Evolutionary conservation across 2,888 invertebrate genomes (phyloP), one percentile per base, ranked within the genome.

Genomic region (Scaptomyza parva): DNA sequence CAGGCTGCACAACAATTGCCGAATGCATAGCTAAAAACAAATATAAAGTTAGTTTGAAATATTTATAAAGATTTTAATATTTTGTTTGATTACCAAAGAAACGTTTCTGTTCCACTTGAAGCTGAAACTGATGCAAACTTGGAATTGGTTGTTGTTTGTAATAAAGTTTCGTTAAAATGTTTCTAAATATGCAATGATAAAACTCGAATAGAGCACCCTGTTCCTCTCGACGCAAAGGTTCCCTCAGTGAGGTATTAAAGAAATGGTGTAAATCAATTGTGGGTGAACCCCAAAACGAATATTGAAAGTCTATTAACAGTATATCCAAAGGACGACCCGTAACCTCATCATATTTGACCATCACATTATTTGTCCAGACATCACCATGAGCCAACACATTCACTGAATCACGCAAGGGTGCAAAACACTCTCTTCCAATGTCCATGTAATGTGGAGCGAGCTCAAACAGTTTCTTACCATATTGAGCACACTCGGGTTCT

Each of bases 351-450:
- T 91, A 91, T 73, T 88, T 89, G n/a, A 90, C 89, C 92, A 92
- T 91, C 0, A 90, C 88, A 74, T 92, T 92, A 40, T 91, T 91
- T 0, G 87, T 88, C 91, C 91, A 92, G 2, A 91, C 70, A 76
- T 92, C 92, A 11, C 92, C 91, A 62, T 92, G 92, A 6, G 88
- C 81, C 39, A 91, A 54, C 0, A 90, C 90, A 72, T 91, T 91
- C 0, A 91, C 79, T n/a, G 90, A 88, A 0, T 80, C 80, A 0
- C 60, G 50, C 0, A 71, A 62, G 8, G 90, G 82, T 0, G 69
- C 70, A 24, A 91, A 91, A 12, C 89, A 90, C 39, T 84, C 80
- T 3, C 80, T 76, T 1, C 90, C 91, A 33, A 89, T 84, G 52
- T 91, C 90, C 90, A 91, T 91, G 14, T 91, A 84, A 57, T 88